A percentile compares a stretch with the other conserved stretches of the same genome.
Evolutionary conservation across 2,888 invertebrate species (phyloP).

Genomic region (Neria commutata): DNA sequence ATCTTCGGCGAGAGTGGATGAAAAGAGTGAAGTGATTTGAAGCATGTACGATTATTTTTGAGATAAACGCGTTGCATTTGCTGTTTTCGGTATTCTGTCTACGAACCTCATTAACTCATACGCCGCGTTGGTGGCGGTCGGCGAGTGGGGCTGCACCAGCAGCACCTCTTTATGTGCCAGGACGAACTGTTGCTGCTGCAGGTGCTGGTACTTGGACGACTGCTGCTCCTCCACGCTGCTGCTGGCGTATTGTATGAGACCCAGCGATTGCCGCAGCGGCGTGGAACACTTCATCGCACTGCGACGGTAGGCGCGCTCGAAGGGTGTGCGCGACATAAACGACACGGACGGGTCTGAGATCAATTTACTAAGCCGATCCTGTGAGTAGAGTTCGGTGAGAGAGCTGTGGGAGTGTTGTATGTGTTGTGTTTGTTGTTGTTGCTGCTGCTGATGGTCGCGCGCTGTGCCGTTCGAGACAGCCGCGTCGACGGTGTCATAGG

Average conservation of each 20-base stretch:
- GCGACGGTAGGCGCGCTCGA: constrained; percentile 60
- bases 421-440: no score
- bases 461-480: not conserved
- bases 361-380: constrained; percentile 41
- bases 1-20: not conserved
- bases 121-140: constrained; percentile 54
- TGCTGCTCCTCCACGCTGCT: constrained; percentile 18
- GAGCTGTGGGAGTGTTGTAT: constrained; percentile 40
- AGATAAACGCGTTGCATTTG: not conserved
- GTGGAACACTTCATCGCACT: constrained; percentile 54
- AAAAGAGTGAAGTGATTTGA: not conserved
- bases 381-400: constrained; percentile 42
- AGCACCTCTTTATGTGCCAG: constrained; percentile 38
- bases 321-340: constrained; percentile 60
- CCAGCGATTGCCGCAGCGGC: constrained; percentile 51
- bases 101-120: constrained; percentile 59
- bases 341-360: constrained; percentile 35
- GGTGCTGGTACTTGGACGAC: constrained; percentile 14
- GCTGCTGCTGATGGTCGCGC: constrained; percentile 3
- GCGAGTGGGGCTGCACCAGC: constrained; percentile 48
- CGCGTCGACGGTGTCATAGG: constrained; percentile 46
- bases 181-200: constrained; percentile 14
- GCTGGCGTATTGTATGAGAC: constrained; percentile 38
- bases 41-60: not conserved
- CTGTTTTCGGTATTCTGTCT: no score